Conservation (phyloP, 2,797 vertebrate genomes). For the Scomberomorus guttatus region DNA sequence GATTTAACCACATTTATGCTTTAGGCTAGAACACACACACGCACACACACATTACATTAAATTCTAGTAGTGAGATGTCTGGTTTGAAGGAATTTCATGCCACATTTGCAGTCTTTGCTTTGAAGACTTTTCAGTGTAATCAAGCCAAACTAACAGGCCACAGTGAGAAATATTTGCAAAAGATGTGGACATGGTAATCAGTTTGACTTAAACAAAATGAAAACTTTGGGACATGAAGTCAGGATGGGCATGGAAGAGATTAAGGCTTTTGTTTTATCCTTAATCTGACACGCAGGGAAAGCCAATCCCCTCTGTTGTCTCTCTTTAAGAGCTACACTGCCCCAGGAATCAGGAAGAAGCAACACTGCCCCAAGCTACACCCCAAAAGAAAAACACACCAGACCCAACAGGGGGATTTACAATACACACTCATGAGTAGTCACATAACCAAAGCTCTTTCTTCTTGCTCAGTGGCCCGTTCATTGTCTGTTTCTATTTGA, state of each 20-base stretch:
- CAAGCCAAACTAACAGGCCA: slow-evolving; percentile 34
- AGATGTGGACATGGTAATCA: slow-evolving; percentile 25
- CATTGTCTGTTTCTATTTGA: slow-evolving; percentile 74
- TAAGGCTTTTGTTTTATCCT: slow-evolving; percentile 56
- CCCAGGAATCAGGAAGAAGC: slow-evolving; percentile 51
- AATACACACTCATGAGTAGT: slow-evolving; percentile 65
- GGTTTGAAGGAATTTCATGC: slow-evolving; percentile 51
- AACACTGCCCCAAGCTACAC: slow-evolving; percentile 55
- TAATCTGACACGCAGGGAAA: slow-evolving; percentile 53
- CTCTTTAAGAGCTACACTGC: slow-evolving; percentile 23
- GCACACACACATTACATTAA: slow-evolving; percentile 37
- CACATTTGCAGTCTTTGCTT: slow-evolving; percentile 61
- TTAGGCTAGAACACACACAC: slow-evolving; percentile 41
- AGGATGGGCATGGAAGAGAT: slow-evolving; percentile 38
- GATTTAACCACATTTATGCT: slow-evolving; percentile 68
- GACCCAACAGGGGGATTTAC: slow-evolving; percentile 61
- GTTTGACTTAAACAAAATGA: slow-evolving; percentile 50
- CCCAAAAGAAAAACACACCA: slow-evolving; percentile 61
- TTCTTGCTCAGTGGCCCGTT: slow-evolving; percentile 79
- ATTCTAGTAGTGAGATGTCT: slow-evolving; percentile 48
- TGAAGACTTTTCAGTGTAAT: slow-evolving; percentile 45
- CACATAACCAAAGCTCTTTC: slow-evolving; percentile 69
- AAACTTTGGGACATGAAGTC: slow-evolving; percentile 30
- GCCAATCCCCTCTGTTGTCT: slow-evolving; percentile 34
- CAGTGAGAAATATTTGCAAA: slow-evolving; percentile 28